phyloP scores from a whole-genome alignment of 2,113 vertebrate genomes.

The Dasypus novemcinctus region DNA sequence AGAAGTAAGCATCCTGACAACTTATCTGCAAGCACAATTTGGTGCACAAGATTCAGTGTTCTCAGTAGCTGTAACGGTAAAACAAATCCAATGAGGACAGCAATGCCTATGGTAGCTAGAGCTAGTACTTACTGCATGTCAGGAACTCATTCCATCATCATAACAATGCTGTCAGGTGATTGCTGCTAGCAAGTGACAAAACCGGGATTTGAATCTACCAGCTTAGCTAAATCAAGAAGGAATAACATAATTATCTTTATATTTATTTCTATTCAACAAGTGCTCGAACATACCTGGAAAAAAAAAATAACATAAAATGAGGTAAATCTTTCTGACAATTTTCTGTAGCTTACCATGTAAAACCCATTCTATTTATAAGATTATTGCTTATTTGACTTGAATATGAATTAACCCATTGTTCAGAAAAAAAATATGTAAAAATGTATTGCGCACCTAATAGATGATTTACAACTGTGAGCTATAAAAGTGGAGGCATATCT shows the following conservation, averaged over 20 bases:
- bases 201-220: not conserved
- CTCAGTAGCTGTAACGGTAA: not conserved
- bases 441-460: not conserved
- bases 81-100: not conserved
- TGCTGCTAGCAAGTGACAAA: not conserved
- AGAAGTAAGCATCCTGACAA: not conserved
- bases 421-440: not conserved
- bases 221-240: not conserved
- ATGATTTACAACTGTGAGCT: not conserved
- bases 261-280: not conserved
- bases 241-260: not conserved
- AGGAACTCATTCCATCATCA: not conserved
- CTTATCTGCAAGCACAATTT: not conserved
- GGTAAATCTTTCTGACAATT: not conserved
- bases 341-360: not conserved
- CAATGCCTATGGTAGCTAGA: not conserved
- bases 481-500: not conserved
- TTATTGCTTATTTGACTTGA: constrained; percentile 13
- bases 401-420: not conserved
- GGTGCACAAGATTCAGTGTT: not conserved
- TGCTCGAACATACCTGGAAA: not conserved
- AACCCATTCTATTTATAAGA: not conserved
- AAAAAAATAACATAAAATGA: not conserved
- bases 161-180: not conserved
- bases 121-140: not conserved